Conservation (phyloP, 2,888 invertebrate genomes). For the Cephus pulcher region DNA sequence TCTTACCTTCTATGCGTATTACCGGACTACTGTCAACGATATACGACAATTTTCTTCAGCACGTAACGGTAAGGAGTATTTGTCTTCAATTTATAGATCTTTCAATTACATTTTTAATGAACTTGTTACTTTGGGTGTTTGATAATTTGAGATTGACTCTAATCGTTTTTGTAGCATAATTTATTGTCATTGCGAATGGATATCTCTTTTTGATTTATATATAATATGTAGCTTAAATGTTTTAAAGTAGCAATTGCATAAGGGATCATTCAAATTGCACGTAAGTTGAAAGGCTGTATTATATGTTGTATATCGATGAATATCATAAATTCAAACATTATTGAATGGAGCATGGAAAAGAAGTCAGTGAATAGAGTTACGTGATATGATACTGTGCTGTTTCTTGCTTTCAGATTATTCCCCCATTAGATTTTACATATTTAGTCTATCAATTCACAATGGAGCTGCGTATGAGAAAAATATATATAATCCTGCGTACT, state of each 20-base stretch:
- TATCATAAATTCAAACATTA: not conserved
- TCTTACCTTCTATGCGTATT: slow-evolving; percentile 59
- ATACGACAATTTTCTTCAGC: slow-evolving; percentile 42
- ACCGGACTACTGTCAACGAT: slow-evolving; percentile 53
- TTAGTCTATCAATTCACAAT: not conserved
- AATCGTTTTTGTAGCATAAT: not conserved
- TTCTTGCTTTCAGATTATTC: not conserved
- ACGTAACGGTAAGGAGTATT: slow-evolving; percentile 47
- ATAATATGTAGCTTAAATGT: not conserved
- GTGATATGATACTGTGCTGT: not conserved
- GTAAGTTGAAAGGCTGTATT: not conserved
- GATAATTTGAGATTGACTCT: not conserved
- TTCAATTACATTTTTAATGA: not conserved
- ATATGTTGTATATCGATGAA: not conserved
- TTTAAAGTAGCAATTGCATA: not conserved
- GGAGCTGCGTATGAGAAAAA: not conserved
- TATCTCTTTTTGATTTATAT: not conserved
- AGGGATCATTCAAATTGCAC: not conserved
- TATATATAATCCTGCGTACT: not conserved
- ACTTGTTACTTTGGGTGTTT: not conserved
- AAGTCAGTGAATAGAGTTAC: not conserved
- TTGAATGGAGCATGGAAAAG: not conserved
- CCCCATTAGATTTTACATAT: not conserved
- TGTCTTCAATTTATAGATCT: not conserved
- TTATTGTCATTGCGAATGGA: not conserved